Percentiles rank a stretch among this genome's conserved stretches.
Conservation (phyloP, 2,797 vertebrate genomes). For the Gymnoscopelus braueri region DNA sequence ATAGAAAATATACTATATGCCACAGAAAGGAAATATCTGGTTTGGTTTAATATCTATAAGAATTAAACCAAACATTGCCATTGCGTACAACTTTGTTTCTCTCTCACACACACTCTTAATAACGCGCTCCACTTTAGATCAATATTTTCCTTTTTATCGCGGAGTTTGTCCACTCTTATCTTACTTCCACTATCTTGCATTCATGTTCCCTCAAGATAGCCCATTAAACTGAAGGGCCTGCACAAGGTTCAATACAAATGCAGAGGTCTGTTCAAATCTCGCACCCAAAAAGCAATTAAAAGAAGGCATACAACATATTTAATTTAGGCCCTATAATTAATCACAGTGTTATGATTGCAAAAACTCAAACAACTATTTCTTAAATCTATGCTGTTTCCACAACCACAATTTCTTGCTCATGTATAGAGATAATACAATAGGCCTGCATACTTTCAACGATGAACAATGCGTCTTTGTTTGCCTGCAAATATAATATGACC, state of each 20-base stretch:
- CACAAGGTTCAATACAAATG: conserved; percentile 54
- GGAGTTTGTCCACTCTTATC: conserved; percentile 50
- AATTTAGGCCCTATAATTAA: neutral
- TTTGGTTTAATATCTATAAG: neutral
- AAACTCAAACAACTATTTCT: too few species aligned
- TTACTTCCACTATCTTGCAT: conserved; percentile 36
- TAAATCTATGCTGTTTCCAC: too few species aligned
- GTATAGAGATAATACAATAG: neutral
- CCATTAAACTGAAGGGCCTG: conserved; percentile 57
- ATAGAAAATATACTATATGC: too few species aligned
- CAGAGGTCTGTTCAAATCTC: conserved; percentile 22
- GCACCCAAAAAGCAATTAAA: neutral
- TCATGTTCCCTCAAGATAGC: conserved; percentile 45
- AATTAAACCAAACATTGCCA: conserved; percentile 42
- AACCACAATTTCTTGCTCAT: too few species aligned
- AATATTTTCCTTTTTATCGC: conserved; percentile 43
- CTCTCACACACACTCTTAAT: conserved; percentile 22
- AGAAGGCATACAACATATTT: neutral
- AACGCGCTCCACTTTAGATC: conserved; percentile 14
- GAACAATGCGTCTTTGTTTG: neutral
- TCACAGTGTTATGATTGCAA: too few species aligned
- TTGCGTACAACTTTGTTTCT: conserved; percentile 22
- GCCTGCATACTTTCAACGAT: neutral
- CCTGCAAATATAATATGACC: conserved; percentile 14
- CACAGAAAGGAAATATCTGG: too few species aligned